A percentile compares a stretch with the other conserved stretches of the same genome.
Evolutionary conservation across 2,888 invertebrate genomes (phyloP).

Genomic region (Brachyptera risi): DNA sequence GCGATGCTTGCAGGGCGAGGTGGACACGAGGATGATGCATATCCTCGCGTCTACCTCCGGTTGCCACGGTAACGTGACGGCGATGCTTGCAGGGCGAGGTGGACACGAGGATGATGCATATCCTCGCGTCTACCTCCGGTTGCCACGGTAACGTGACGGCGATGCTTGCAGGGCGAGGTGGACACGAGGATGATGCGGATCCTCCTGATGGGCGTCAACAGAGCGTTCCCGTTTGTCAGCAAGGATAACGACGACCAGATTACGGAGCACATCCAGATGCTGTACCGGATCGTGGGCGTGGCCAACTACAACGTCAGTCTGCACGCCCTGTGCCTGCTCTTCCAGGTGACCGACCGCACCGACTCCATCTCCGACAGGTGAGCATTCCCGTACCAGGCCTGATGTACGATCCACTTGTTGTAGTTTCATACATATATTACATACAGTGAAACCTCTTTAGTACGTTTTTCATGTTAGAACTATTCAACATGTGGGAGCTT

Average conservation of each 20-base stretch:
- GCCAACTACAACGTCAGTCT: conserved; percentile 66
- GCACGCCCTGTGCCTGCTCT: conserved; percentile 57
- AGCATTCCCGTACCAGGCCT: too few relatives aligned
- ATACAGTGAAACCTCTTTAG: too few relatives aligned
- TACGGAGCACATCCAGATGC: conserved; percentile 62
- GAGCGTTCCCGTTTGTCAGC: conserved; percentile 80
- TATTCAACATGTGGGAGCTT: too few relatives aligned
- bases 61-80: too few relatives aligned
- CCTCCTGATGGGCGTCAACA: conserved; percentile 75
- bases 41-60: too few relatives aligned
- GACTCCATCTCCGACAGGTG: conserved; percentile 56
- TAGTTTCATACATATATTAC: too few relatives aligned
- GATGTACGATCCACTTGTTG: too few relatives aligned
- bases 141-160: too few relatives aligned
- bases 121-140: conserved; percentile 77
- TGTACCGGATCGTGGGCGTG: conserved; percentile 77
- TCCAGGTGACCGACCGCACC: conserved; percentile 56
- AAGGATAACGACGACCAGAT: conserved; percentile 52
- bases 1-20: conserved; percentile 58
- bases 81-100: conserved; percentile 61
- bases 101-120: conserved; percentile 79
- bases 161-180: conserved; percentile 60
- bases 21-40: conserved; percentile 79
- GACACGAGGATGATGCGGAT: conserved; percentile 81
- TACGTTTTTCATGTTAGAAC: too few relatives aligned